Evolutionary conservation across 2,113 vertebrate species (phyloP).

Genomic region (Vimba vimba): DNA sequence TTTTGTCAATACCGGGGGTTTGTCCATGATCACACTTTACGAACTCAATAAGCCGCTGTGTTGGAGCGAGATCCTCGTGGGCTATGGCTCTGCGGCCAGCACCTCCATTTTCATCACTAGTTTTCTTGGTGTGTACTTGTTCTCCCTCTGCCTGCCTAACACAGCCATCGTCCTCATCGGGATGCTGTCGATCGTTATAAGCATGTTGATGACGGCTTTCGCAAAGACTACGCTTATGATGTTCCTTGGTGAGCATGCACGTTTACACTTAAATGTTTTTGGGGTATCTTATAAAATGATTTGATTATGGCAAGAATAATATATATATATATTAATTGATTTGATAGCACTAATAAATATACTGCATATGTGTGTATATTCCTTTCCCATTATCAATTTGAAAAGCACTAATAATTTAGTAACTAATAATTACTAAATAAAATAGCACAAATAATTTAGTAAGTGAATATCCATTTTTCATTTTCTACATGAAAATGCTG

Average conservation of each 20-base stretch:
- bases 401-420: too few species aligned
- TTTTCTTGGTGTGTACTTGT: conserved; percentile 83
- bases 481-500: too few species aligned
- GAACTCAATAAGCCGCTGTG: conserved; percentile 90
- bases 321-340: too few species aligned
- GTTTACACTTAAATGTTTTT: background rate
- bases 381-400: too few species aligned
- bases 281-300: background rate
- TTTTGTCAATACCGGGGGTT: conserved; percentile 77
- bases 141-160: conserved; percentile 84
- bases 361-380: too few species aligned
- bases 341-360: too few species aligned
- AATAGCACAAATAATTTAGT: too few species aligned
- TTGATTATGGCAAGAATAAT: too few species aligned
- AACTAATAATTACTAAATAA: too few species aligned
- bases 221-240: conserved; percentile 88
- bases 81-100: conserved; percentile 86
- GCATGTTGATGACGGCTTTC: conserved; percentile 82
- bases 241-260: conserved; percentile 85
- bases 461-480: too few species aligned
- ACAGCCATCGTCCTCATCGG: conserved; percentile 83
- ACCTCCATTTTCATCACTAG: conserved; percentile 83
- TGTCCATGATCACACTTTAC: conserved; percentile 82
- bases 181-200: conserved; percentile 80
- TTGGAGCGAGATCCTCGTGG: conserved; percentile 91